A percentile compares a stretch with the other conserved stretches of the same genome.
phyloP scores from a whole-genome alignment of 2,888 invertebrate genomes.

The Nemoura dubitans region DNA sequence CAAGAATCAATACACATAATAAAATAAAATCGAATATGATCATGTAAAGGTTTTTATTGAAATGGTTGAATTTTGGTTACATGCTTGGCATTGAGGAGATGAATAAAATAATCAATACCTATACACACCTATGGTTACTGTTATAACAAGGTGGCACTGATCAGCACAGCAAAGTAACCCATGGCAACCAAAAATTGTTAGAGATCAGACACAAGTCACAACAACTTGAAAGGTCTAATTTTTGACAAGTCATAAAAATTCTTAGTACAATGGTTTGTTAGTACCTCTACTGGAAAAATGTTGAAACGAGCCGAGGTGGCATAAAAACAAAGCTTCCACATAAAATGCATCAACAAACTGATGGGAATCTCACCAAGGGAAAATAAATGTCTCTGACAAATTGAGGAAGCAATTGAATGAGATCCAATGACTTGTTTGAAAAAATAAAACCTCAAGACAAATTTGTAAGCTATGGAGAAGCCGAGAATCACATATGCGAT shows the following conservation, averaged over 20 bases:
- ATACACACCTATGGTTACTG: background rate
- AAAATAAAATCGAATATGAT: too few relatives aligned
- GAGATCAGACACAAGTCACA: background rate
- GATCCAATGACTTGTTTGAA: background rate
- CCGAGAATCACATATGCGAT: conserved; percentile 75
- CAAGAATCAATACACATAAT: too few relatives aligned
- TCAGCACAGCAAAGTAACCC: too few relatives aligned
- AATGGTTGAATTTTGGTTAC: too few relatives aligned
- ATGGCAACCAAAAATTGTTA: background rate
- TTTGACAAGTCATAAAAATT: conserved; percentile 1
- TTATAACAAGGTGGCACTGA: background rate
- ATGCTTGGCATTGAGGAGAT: too few relatives aligned
- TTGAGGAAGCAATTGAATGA: too few relatives aligned
- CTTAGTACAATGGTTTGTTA: background rate
- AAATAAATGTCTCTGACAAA: too few relatives aligned
- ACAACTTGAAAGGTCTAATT: background rate
- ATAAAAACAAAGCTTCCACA: background rate
- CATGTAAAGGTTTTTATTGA: too few relatives aligned
- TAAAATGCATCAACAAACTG: background rate
- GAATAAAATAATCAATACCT: too few relatives aligned
- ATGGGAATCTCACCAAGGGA: background rate
- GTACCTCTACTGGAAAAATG: background rate
- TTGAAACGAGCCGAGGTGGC: background rate
- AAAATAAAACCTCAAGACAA: background rate
- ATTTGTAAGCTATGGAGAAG: conserved; percentile 57